These are phyloP conservation scores for Elanoides forficatus DNA, from an alignment of 2,113 vertebrate genomes.

Conservation along the genomic window DNA sequence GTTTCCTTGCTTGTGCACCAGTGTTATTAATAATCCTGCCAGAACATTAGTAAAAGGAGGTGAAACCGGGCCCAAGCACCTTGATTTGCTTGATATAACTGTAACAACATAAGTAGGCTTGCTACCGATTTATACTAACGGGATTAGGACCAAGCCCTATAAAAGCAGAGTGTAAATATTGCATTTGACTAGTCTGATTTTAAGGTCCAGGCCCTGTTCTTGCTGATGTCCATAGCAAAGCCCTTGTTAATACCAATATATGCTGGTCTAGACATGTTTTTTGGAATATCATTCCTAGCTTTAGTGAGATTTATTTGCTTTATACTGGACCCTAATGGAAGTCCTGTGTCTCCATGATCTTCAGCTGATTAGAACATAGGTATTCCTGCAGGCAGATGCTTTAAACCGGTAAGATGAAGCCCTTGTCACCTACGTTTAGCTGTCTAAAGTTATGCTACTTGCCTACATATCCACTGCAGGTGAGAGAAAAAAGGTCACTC, in stretches of 20 bases:
- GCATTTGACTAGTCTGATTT: neutral
- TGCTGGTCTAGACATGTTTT: accelerated
- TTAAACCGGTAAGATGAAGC: neutral
- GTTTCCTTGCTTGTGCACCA: neutral
- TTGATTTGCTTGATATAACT: neutral
- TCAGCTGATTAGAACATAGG: neutral
- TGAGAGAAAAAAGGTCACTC: neutral
- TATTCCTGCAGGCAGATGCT: neutral
- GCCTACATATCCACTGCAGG: neutral
- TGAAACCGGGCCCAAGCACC: neutral
- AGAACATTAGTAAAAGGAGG: conserved; percentile 9
- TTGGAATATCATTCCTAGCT: neutral
- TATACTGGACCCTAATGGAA: neutral
- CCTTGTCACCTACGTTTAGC: accelerated
- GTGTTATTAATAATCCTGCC: conserved; percentile 16
- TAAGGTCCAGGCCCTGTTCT: neutral
- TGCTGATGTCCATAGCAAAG: neutral
- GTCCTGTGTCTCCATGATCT: neutral
- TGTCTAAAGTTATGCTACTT: neutral
- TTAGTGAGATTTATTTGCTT: neutral
- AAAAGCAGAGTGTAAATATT: neutral
- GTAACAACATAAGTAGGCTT: neutral
- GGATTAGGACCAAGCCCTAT: neutral
- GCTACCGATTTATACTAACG: neutral
- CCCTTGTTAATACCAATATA: neutral